These are phyloP conservation scores for Leptonema lineaticorne DNA, from an alignment of 1,140 invertebrate species.

Conservation along the genomic window DNA sequence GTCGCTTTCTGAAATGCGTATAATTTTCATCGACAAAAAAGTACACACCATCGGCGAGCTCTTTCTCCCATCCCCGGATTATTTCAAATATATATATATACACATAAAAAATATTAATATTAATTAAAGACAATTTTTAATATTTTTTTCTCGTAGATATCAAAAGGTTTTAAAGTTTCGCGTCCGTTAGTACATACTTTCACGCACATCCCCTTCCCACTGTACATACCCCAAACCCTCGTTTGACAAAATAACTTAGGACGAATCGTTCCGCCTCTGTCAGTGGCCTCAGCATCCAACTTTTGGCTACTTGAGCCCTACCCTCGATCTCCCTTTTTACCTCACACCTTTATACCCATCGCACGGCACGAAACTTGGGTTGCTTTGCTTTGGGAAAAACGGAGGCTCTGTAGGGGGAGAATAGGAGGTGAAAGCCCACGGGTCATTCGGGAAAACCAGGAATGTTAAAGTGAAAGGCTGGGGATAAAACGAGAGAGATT, in stretches of 20 bases:
- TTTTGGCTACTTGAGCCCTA: slow-evolving; percentile 17
- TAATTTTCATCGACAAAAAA: neutral
- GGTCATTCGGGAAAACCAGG: slow-evolving; percentile 23
- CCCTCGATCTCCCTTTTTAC: neutral
- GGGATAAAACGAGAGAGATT: slow-evolving; percentile 22
- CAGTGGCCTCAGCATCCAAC: slow-evolving; percentile 14
- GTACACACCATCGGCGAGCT: neutral
- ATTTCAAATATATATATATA: too few species aligned
- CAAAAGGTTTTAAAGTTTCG: slow-evolving; percentile 15
- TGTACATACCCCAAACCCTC: neutral
- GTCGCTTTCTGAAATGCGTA: neutral
- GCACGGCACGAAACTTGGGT: slow-evolving; percentile 17
- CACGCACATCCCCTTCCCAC: neutral
- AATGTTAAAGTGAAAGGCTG: slow-evolving; percentile 26
- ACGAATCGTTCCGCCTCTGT: slow-evolving; percentile 23
- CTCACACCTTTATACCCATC: neutral
- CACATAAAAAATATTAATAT: too few species aligned
- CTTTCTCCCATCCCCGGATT: too few species aligned
- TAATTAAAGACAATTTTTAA: too few species aligned
- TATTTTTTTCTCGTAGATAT: neutral
- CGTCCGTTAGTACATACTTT: too few species aligned
- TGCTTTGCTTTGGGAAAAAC: slow-evolving; percentile 3
- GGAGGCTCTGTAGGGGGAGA: slow-evolving; percentile 4
- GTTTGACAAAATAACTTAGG: slow-evolving; percentile 26
- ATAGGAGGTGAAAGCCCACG: slow-evolving; percentile 22